Evolutionary conservation across 2,797 vertebrate genomes (phyloP), one percentile per base, ranked within the genome.

Genomic region (Bucorvus abyssinicus): DNA sequence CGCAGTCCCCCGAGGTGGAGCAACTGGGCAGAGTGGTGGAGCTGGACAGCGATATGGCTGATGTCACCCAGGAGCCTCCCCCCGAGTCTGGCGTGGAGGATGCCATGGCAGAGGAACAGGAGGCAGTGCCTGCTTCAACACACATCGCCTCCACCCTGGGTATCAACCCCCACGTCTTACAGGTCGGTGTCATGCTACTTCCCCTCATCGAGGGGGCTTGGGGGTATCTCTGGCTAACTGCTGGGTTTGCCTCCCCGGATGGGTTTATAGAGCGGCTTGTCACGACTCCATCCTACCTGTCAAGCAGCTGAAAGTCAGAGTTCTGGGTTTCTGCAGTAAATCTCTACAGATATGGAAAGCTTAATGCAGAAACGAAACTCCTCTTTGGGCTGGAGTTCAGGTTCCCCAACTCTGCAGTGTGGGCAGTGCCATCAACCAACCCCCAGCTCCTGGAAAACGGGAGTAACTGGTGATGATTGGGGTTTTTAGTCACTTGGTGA

Each of bases 21-120:
- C 98, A 98, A 34, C 96, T 98, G 73, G 97, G 98, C 16, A 96
- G 97, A 23, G 97, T 98, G 65, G 96, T 98, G 10, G 99, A 99
- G 84, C 91, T 99, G 97, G 99, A 99, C 98, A 99, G 99, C 5
- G 99, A 99, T 96, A 99, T 99, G 99, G 98, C 98, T 0, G 99
- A 99, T 97, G 98, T 99, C 97, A 99, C 99, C 13, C 99, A 99
- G 97, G 98, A 98, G 90, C 96, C 98, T 12, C 84, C 93, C 19
- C 94, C 94, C 40, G 98, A 98, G 74, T 96, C 98, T 45, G 38
- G 94, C 21, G 36, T 97, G 42, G 98, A 98, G 84, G 98, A 98
- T 1, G 71, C 59, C 81, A 38, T 52, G 90, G 69, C 21, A 8
- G 98, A 95, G 1, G 99, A 99, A 79, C 98, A 97, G 6, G 98